These are phyloP conservation scores for Pseudanteris insignis DNA, from an alignment of 2,888 invertebrate species.

Conservation along the genomic window DNA sequence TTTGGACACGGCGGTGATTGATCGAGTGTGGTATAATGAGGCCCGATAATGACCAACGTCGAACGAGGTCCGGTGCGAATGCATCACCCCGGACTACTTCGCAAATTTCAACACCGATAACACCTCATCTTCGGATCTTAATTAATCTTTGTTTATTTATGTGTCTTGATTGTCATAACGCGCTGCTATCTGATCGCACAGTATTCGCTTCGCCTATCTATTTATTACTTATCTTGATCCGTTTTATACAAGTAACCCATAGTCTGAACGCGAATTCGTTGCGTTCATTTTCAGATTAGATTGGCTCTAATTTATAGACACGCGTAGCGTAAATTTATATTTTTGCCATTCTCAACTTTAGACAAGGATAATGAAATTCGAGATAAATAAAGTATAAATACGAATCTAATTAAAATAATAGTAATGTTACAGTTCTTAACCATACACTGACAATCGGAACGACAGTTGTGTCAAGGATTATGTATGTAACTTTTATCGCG, in stretches of 20 bases:
- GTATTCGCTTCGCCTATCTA: background rate
- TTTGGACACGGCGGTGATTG: constrained; percentile 57
- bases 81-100: constrained; percentile 12
- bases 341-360: too few relatives aligned
- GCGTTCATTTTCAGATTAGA: too few relatives aligned
- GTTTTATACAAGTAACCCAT: constrained; percentile 2
- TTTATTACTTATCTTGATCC: background rate
- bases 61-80: constrained; percentile 52
- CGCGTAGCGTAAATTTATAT: too few relatives aligned
- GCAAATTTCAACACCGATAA: constrained; percentile 28
- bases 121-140: constrained; percentile 20
- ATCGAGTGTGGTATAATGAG: constrained; percentile 66
- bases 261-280: too few relatives aligned
- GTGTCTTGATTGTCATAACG: constrained; percentile 21
- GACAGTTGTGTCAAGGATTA: too few relatives aligned
- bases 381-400: too few relatives aligned
- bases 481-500: too few relatives aligned
- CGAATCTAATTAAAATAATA: too few relatives aligned
- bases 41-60: constrained; percentile 64
- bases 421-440: too few relatives aligned
- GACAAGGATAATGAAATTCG: too few relatives aligned
- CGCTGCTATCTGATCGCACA: constrained; percentile 5
- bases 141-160: constrained; percentile 35
- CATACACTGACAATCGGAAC: too few relatives aligned
- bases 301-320: too few relatives aligned